These are phyloP conservation scores for Oscheius onirici DNA, from an alignment of 2,888 invertebrate genomes.

Conservation along the genomic window DNA sequence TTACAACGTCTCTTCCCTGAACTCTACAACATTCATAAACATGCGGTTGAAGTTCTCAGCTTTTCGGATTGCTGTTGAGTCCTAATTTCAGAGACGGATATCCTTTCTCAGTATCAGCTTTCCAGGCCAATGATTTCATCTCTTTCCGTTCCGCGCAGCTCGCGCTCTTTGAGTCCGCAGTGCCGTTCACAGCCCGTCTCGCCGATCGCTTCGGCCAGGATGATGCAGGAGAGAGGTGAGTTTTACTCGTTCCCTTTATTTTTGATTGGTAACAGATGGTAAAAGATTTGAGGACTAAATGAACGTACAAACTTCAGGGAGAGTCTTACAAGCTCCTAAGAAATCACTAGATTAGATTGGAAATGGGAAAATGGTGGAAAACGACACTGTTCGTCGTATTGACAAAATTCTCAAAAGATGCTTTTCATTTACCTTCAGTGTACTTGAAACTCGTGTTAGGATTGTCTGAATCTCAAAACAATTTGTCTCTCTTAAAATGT, in stretches of 20 bases:
- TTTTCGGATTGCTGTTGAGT: background rate
- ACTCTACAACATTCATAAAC: background rate
- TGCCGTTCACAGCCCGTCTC: constrained; percentile 46
- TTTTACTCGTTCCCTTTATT: background rate
- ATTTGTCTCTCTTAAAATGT: no score
- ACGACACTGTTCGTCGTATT: no score
- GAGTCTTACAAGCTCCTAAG: no score
- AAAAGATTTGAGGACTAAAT: no score
- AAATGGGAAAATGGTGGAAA: no score
- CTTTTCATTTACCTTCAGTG: no score
- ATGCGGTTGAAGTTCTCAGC: background rate
- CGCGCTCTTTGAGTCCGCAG: constrained; percentile 56
- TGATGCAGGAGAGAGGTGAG: background rate
- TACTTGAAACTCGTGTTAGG: no score
- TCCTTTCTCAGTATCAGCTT: background rate
- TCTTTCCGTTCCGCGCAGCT: constrained; percentile 55
- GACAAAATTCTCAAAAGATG: no score
- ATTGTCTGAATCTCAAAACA: no score
- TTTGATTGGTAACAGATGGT: no score
- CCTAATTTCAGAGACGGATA: background rate
- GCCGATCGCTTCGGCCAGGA: constrained; percentile 4
- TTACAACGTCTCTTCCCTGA: background rate
- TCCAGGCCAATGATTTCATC: constrained; percentile 43
- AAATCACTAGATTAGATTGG: no score
- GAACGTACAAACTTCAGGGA: no score